A percentile compares a stretch with the other conserved stretches of the same genome.
phyloP scores from a whole-genome alignment of 2,113 vertebrate species.

The Aleadryas rufinucha region DNA sequence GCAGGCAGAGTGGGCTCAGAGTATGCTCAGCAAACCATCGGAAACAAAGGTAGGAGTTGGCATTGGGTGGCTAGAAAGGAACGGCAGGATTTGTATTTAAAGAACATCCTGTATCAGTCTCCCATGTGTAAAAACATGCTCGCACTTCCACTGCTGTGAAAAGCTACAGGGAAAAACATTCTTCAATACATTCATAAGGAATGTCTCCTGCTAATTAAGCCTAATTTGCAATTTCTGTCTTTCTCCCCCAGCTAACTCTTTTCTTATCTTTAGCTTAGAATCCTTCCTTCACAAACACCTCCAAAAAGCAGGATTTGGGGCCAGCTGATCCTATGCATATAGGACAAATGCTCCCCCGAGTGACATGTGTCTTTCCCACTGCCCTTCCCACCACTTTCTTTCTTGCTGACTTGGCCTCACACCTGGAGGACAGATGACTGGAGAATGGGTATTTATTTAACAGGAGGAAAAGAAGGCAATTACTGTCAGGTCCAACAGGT shows the following conservation, averaged over 20 bases:
- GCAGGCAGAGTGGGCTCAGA: not conserved
- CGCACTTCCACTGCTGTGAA: not conserved
- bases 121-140: constrained; percentile 21
- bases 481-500: not conserved
- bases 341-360: not conserved
- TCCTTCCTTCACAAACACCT: constrained; percentile 15
- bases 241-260: not conserved
- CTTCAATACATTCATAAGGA: constrained; percentile 37
- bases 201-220: not conserved
- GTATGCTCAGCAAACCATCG: not conserved
- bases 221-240: constrained; percentile 24
- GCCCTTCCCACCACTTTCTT: not conserved
- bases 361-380: not conserved
- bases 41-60: not conserved
- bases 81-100: not conserved
- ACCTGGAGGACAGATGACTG: not conserved
- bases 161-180: constrained; percentile 25
- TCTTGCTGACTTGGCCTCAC: not conserved
- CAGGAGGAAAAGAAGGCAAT: not conserved
- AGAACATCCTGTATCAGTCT: constrained; percentile 19
- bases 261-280: not conserved
- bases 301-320: not conserved
- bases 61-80: not conserved
- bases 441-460: not conserved
- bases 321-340: not conserved